Evolutionary conservation across 2,888 invertebrate species (phyloP).

Genomic region (Laothoe populi): DNA sequence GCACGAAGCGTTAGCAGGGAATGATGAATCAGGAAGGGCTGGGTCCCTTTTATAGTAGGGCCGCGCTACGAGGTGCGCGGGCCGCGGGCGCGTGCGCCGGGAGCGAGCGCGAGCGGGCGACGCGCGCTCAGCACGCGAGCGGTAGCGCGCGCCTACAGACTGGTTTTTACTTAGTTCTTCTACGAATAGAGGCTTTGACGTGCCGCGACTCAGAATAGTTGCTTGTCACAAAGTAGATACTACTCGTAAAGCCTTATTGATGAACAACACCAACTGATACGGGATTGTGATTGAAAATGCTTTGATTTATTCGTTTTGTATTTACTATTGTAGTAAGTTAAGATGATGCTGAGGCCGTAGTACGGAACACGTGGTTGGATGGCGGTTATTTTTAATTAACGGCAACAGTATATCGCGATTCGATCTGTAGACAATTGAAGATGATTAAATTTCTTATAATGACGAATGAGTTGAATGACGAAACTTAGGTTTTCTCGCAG

Average conservation of each 20-base stretch:
- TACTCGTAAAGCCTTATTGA: constrained; percentile 64
- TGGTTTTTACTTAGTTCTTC: constrained; percentile 75
- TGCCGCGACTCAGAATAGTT: constrained; percentile 67
- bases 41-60: constrained; percentile 68
- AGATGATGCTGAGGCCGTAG: neutral
- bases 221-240: constrained; percentile 48
- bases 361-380: constrained; percentile 28
- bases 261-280: constrained; percentile 48
- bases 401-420: constrained; percentile 15
- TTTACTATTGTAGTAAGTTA: constrained; percentile 31
- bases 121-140: constrained; percentile 76
- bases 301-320: constrained; percentile 40
- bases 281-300: constrained; percentile 36
- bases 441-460: constrained; percentile 8
- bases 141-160: constrained; percentile 76
- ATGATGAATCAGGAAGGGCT: constrained; percentile 80
- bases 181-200: constrained; percentile 79
- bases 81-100: constrained; percentile 59
- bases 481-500: neutral
- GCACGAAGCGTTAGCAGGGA: constrained; percentile 73
- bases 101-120: constrained; percentile 54
- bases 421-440: constrained; percentile 3
- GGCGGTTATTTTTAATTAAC: constrained; percentile 28
- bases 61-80: constrained; percentile 51
- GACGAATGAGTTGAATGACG: neutral